These are phyloP conservation scores for Telenomus remus DNA, from an alignment of 1,140 invertebrate species.

Conservation along the genomic window DNA sequence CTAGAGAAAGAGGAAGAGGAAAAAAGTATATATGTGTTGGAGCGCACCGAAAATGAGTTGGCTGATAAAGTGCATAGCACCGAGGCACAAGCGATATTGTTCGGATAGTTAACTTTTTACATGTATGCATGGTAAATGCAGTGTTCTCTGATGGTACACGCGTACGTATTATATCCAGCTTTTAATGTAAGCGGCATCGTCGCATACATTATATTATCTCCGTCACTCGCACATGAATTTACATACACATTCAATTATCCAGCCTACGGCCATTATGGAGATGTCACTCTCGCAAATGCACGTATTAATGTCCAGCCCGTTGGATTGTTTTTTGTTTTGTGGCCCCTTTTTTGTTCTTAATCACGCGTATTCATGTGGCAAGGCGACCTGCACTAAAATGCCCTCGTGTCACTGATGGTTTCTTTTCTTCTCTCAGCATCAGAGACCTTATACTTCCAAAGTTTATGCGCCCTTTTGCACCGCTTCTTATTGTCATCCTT, in stretches of 20 bases:
- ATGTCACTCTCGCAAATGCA: constrained; percentile 53
- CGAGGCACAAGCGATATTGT: constrained; percentile 28
- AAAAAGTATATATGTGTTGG: too few relatives aligned
- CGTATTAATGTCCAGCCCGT: constrained; percentile 43
- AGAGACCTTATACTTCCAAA: constrained; percentile 24
- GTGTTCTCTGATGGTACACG: constrained; percentile 10
- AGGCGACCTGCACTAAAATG: constrained; percentile 36
- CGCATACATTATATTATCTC: constrained; percentile 53
- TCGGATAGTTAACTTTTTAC: constrained; percentile 39
- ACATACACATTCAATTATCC: constrained; percentile 62
- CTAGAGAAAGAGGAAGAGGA: too few relatives aligned
- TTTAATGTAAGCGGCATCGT: constrained; percentile 49
- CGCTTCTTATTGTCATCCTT: constrained; percentile 17
- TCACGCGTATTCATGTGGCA: constrained; percentile 49
- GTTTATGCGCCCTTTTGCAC: constrained; percentile 23
- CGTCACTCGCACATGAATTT: constrained; percentile 63
- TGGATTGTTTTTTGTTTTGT: constrained; percentile 24
- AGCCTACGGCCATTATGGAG: constrained; percentile 52
- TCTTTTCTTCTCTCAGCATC: not conserved
- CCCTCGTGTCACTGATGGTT: constrained; percentile 8
- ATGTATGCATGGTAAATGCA: constrained; percentile 34
- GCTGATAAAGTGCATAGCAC: constrained; percentile 23
- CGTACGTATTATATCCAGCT: constrained; percentile 37
- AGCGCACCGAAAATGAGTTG: constrained; percentile 29
- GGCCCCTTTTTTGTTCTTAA: constrained; percentile 44